phyloP scores from a whole-genome alignment of 2,797 vertebrate genomes.

The Aeoliscus strigatus region DNA sequence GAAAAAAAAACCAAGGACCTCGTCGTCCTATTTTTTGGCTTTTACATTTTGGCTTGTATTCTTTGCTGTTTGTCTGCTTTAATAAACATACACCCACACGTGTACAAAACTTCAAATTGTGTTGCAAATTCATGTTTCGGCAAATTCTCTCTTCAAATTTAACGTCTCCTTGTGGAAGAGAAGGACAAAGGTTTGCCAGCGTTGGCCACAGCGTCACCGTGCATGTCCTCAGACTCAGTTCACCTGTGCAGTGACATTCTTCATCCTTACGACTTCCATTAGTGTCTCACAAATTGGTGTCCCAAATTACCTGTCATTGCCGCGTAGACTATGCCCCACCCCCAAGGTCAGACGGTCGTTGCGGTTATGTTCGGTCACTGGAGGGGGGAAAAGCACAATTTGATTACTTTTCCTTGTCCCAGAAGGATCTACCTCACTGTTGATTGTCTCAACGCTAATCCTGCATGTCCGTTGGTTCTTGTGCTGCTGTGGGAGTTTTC shows the following conservation, averaged over 20 bases:
- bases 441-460: conserved; percentile 58
- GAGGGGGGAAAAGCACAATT: conserved; percentile 56
- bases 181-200: conserved; percentile 72
- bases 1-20: conserved; percentile 67
- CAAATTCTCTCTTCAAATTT: conserved; percentile 90
- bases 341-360: conserved; percentile 9
- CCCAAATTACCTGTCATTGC: conserved; percentile 39
- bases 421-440: conserved; percentile 52
- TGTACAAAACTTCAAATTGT: conserved; percentile 95
- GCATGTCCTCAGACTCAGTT: conserved; percentile 69
- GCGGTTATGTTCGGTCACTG: conserved; percentile 4
- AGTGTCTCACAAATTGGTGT: conserved; percentile 45
- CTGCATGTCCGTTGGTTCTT: conserved; percentile 65
- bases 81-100: conserved; percentile 98
- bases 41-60: conserved; percentile 99
- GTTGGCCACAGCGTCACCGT: conserved; percentile 64
- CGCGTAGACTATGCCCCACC: conserved; percentile 18
- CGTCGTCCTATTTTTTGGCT: conserved; percentile 84
- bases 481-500: conserved; percentile 42
- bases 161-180: conserved; percentile 71
- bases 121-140: conserved; percentile 97
- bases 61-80: conserved; percentile 99
- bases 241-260: conserved; percentile 56
- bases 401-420: conserved; percentile 54
- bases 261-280: conserved; percentile 51